Base-by-base conservation (phyloP, 2,113 vertebrate genomes). In the Trochalopteron elliotii region DNA sequence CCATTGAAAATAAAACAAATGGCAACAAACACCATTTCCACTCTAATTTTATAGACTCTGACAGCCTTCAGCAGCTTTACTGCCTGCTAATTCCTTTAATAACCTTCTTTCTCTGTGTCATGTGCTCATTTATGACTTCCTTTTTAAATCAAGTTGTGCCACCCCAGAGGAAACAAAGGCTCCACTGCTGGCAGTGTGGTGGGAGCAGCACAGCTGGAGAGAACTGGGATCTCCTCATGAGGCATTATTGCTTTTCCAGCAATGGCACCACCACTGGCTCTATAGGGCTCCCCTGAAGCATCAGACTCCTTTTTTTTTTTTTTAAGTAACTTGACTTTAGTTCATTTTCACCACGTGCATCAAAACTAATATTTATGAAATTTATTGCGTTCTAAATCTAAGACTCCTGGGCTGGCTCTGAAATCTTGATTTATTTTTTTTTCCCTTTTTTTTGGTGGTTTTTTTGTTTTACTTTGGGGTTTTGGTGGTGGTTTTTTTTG, bases 91-190 rank as follows among this genome's bases (percentile, higher is more conserved):
- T 96, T 93, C 31, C 42, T 96, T 77, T 80, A 95, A 89, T 93
- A 91, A 92, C 67, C 47, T 79, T 68, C 60, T 69, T 93, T 80
- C 68, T 92, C 39, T 45, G 89, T 87, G 87, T 79, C 88, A 59
- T 56, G 75, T 83, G 69, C 80, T 97, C 78, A n/a, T 95, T 90
- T 87, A 96, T 64, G 35, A 85, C 94, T 97, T 97, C 80, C 92
- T 97, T 95, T 91, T 94, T 52, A 95, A 96, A 95, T 93, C 72
- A 96, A 80, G 61, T 90, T 88, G 65, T 89, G 63, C 87, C 82
- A 80, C 89, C 67, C 88, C 69, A 82, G 92, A 95, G 82, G 78
- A 96, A 86, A 95, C 13, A 93, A 83, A 94, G 67, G 82, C 44
- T 77, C 63, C 84, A 50, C 72, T 85, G 47, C 47, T 91, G 83